Percentiles rank a stretch among this genome's conserved stretches.
phyloP scores from a whole-genome alignment of 2,113 vertebrate genomes.

The Oreotrochilus melanogaster region DNA sequence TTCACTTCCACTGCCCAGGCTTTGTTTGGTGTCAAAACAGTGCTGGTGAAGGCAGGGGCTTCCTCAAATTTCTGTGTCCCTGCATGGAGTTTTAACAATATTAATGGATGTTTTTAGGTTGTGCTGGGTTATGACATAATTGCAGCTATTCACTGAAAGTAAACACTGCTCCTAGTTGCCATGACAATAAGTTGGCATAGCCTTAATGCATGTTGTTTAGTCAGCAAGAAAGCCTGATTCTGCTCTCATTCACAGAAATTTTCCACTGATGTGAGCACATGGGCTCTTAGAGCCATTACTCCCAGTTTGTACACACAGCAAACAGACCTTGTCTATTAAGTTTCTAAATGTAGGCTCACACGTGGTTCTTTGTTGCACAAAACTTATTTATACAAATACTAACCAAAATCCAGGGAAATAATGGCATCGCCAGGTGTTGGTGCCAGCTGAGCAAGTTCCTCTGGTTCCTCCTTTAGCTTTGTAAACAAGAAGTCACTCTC shows the following conservation, averaged over 20 bases:
- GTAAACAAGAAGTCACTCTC: conserved; percentile 85
- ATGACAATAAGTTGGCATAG: conserved; percentile 51
- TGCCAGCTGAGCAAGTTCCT: conserved; percentile 92
- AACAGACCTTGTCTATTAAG: neutral
- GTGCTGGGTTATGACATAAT: conserved; percentile 13
- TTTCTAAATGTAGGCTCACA: conserved; percentile 11
- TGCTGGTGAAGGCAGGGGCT: conserved; percentile 74
- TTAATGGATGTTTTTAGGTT: conserved; percentile 1
- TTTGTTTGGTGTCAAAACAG: conserved; percentile 79
- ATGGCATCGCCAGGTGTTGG: conserved; percentile 92
- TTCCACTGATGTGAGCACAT: conserved; percentile 28
- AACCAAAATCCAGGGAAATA: conserved; percentile 92
- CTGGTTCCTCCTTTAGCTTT: conserved; percentile 95
- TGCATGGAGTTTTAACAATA: conserved; percentile 66
- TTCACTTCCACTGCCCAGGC: conserved; percentile 82
- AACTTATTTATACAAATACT: conserved; percentile 59
- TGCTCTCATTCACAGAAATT: conserved; percentile 57
- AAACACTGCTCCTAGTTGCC: conserved; percentile 36
- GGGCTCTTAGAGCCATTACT: neutral
- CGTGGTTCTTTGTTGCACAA: neutral
- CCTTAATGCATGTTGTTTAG: conserved; percentile 29
- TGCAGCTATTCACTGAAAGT: conserved; percentile 39
- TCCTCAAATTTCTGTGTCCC: conserved; percentile 85
- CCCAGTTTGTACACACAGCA: neutral
- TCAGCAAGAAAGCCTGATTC: conserved; percentile 50